Conservation (phyloP, 2,888 invertebrate genomes). For the Mesoligia furuncula region DNA sequence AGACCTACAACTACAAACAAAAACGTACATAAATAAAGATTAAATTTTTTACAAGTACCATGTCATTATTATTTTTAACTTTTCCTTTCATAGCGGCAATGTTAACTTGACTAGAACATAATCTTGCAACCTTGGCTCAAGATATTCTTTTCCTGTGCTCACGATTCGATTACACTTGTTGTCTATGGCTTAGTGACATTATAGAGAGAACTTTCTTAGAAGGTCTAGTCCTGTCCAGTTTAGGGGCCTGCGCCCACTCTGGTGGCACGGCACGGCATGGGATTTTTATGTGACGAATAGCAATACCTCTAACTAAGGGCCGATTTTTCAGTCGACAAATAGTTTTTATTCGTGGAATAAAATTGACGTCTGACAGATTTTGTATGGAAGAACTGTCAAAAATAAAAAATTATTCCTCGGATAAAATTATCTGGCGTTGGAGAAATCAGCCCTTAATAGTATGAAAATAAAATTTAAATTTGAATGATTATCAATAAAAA, state of each 20-base stretch:
- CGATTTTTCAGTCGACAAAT: too few species aligned
- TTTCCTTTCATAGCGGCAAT: slow-evolving; percentile 19
- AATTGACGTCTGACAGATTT: too few species aligned
- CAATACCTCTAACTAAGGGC: background rate
- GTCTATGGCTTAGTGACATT: background rate
- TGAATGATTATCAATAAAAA: background rate
- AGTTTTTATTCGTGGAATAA: too few species aligned
- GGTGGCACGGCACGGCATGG: too few species aligned
- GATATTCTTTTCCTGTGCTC: slow-evolving; percentile 26
- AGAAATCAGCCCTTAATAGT: too few species aligned
- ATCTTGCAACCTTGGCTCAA: slow-evolving; percentile 21
- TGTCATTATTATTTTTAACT: background rate
- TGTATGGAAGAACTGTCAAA: too few species aligned
- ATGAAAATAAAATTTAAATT: background rate
- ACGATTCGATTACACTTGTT: background rate
- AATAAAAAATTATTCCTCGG: too few species aligned
- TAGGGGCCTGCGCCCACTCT: background rate
- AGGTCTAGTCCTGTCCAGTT: background rate
- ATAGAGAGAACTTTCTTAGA: background rate
- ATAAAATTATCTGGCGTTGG: too few species aligned
- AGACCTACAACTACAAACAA: background rate
- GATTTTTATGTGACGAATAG: background rate
- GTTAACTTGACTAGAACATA: slow-evolving; percentile 23
- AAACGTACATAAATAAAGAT: background rate
- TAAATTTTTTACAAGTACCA: background rate